A percentile compares a stretch with the other conserved stretches of the same genome.
These are phyloP conservation scores for Hypothenemus hampei DNA, from an alignment of 1,140 invertebrate genomes.

Conservation along the genomic window DNA sequence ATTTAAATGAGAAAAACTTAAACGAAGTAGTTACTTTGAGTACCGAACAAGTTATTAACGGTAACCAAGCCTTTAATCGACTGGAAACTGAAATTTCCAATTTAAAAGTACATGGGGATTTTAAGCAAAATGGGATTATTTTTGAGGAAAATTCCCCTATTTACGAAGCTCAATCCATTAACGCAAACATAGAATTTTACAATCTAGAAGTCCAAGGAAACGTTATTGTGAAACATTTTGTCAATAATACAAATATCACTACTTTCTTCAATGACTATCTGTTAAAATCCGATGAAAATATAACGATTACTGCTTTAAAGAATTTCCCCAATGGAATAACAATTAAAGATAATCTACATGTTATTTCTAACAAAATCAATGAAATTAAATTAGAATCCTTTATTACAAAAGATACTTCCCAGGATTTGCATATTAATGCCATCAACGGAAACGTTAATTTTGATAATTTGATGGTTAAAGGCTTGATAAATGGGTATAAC, in stretches of 20 bases:
- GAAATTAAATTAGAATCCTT: slow-evolving; percentile 43
- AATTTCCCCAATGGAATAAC: slow-evolving; percentile 40
- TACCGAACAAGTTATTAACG: slow-evolving; percentile 1
- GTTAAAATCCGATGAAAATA: slow-evolving; percentile 32
- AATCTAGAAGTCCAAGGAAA: slow-evolving; percentile 46
- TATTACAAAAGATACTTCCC: slow-evolving; percentile 45
- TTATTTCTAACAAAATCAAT: slow-evolving; percentile 43
- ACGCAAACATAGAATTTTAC: slow-evolving; percentile 46
- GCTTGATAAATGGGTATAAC: slow-evolving; percentile 42
- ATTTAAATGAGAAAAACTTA: slow-evolving; percentile 42
- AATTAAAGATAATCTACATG: slow-evolving; percentile 37
- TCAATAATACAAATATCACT: slow-evolving; percentile 40
- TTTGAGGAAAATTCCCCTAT: no score
- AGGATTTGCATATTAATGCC: slow-evolving; percentile 40
- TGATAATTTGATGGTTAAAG: slow-evolving; percentile 39
- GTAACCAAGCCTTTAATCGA: no score
- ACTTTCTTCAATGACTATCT: slow-evolving; percentile 41
- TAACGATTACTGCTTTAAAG: slow-evolving; percentile 43
- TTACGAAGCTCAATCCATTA: slow-evolving; percentile 30
- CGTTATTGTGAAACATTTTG: slow-evolving; percentile 40
- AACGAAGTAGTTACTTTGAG: slow-evolving; percentile 38
- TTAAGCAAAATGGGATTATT: no score
- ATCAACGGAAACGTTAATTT: slow-evolving; percentile 47
- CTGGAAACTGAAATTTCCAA: no score
- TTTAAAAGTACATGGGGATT: no score